phyloP scores from a whole-genome alignment of 92 coral and sea anemone genomes.

The Epizoanthus ramosus region DNA sequence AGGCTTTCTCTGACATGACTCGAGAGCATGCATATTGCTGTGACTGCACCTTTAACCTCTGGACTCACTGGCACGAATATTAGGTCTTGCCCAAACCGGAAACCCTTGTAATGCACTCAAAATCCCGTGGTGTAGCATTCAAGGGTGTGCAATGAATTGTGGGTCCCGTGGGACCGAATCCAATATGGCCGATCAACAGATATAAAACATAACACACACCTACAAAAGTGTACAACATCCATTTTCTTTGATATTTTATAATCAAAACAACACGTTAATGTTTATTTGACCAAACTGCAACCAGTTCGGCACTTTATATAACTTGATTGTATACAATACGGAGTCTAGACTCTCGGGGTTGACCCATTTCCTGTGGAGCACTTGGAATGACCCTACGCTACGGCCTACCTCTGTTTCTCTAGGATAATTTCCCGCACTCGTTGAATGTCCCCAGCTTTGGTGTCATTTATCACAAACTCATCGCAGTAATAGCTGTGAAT shows the following conservation, averaged over 20 bases:
- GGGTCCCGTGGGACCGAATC: constrained; percentile 20
- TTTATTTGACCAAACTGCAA: not conserved
- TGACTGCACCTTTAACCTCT: no score
- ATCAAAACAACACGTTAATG: not conserved
- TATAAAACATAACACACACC: constrained; percentile 15
- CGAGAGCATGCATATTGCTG: no score
- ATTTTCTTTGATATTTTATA: not conserved
- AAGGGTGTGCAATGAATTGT: constrained; percentile 26
- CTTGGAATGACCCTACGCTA: not conserved
- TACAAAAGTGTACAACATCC: not conserved
- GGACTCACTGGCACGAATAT: no score
- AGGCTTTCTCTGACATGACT: no score
- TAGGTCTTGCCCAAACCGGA: constrained; percentile 3
- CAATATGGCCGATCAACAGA: constrained; percentile 42
- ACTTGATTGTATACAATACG: not conserved
- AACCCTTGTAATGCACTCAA: constrained; percentile 6
- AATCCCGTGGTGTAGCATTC: not conserved
- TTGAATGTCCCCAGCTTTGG: constrained; percentile 88
- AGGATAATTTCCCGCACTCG: constrained; percentile 80
- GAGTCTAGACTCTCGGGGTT: not conserved
- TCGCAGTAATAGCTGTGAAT: constrained; percentile 89
- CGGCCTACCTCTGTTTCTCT: constrained; percentile 63
- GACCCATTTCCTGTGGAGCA: constrained; percentile 35
- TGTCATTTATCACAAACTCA: constrained; percentile 94
- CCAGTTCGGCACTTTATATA: not conserved